Percentiles rank a stretch among this genome's conserved stretches.
phyloP scores from a whole-genome alignment of 2,888 invertebrate species.

The Dasysyrphus albostriatus region DNA sequence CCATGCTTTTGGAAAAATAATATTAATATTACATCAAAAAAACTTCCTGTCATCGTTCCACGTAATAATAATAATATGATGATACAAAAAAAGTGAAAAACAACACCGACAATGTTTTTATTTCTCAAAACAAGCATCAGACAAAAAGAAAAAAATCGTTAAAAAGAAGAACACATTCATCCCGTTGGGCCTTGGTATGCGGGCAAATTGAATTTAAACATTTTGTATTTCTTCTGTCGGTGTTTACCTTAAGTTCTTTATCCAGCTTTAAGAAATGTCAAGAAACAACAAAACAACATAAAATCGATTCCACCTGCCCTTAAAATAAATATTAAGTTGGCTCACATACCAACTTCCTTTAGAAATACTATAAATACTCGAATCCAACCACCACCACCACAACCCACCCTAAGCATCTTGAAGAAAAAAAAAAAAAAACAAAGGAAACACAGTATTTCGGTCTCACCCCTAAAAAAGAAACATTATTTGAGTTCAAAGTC shows the following conservation, averaged over 20 bases:
- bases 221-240: constrained; percentile 26
- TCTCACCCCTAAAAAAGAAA: constrained; percentile 30
- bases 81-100: constrained; percentile 6
- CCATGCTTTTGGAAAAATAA: background rate
- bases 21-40: constrained; percentile 17
- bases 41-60: constrained; percentile 11
- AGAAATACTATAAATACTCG: constrained; percentile 23
- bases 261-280: constrained; percentile 26
- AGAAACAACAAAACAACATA: constrained; percentile 22
- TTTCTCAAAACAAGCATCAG: background rate
- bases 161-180: constrained; percentile 21
- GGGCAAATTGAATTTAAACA: constrained; percentile 64
- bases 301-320: constrained; percentile 62
- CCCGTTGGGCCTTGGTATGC: constrained; percentile 48
- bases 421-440: background rate
- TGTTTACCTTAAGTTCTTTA: constrained; percentile 36
- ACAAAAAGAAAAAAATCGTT: constrained; percentile 5
- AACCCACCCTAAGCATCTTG: constrained; percentile 10
- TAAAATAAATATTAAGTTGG: constrained; percentile 5
- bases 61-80: constrained; percentile 13
- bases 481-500: constrained; percentile 51
- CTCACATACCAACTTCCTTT: constrained; percentile 32
- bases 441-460: background rate
- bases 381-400: constrained; percentile 8
- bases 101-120: constrained; percentile 4